These are phyloP conservation scores for Aporophyla nigra DNA, from an alignment of 2,888 invertebrate genomes.

Conservation along the genomic window DNA sequence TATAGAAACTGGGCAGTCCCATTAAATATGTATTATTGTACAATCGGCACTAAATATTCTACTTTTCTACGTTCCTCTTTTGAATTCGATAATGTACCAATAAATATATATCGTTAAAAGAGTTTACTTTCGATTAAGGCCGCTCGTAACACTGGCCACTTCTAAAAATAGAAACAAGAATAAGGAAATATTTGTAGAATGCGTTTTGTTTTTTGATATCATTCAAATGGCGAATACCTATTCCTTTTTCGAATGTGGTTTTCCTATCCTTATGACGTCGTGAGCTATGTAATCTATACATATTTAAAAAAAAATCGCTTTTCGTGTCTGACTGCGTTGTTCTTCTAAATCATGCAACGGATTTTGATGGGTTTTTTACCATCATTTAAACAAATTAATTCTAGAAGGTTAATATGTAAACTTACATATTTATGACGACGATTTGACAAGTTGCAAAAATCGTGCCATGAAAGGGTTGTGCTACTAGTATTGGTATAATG, in stretches of 20 bases:
- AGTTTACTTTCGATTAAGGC: neutral
- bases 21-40: neutral
- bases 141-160: neutral
- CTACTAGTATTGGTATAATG: no score
- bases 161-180: neutral
- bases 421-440: no score
- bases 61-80: no score
- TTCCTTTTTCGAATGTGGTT: neutral
- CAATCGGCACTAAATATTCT: neutral
- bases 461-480: no score
- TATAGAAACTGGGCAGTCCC: no score
- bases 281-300: neutral
- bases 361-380: neutral
- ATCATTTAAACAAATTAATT: neutral
- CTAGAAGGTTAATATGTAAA: neutral
- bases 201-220: neutral
- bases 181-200: neutral
- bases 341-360: neutral
- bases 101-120: neutral
- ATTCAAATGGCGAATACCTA: neutral
- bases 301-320: neutral
- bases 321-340: neutral
- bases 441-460: no score
- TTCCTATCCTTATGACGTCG: neutral
- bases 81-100: no score